phyloP scores from a whole-genome alignment of 2,113 vertebrate species.

The Bambusicola thoracicus region DNA sequence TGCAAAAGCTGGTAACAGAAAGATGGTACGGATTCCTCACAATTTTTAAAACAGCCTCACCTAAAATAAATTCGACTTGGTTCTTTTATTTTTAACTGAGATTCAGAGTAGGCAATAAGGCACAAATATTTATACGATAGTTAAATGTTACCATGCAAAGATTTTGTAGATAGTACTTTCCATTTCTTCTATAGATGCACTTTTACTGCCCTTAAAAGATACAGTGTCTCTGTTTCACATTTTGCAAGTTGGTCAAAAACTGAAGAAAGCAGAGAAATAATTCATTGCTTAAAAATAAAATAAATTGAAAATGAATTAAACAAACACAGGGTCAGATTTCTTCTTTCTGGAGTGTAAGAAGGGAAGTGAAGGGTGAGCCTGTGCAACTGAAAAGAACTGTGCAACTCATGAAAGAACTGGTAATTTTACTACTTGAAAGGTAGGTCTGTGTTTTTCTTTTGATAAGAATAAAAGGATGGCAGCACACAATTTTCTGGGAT shows the following conservation, averaged over 20 bases:
- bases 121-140: not conserved
- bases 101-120: not conserved
- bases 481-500: not conserved
- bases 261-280: not conserved
- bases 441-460: not conserved
- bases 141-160: not conserved
- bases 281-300: not conserved
- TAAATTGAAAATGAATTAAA: not conserved
- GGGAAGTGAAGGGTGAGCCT: not conserved
- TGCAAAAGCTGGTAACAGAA: not conserved
- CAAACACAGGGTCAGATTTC: not conserved
- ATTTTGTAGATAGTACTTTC: not conserved
- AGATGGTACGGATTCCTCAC: not conserved
- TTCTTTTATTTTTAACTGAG: not conserved
- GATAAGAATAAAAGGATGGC: not conserved
- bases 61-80: not conserved
- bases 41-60: not conserved
- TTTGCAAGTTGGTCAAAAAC: not conserved
- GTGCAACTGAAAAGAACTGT: not conserved
- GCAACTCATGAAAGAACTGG: not conserved
- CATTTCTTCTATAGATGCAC: not conserved
- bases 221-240: not conserved
- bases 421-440: not conserved
- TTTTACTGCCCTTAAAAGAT: not conserved
- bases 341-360: not conserved